These are phyloP conservation scores for Tachuris rubrigastra DNA, from an alignment of 2,113 vertebrate species.

Conservation along the genomic window DNA sequence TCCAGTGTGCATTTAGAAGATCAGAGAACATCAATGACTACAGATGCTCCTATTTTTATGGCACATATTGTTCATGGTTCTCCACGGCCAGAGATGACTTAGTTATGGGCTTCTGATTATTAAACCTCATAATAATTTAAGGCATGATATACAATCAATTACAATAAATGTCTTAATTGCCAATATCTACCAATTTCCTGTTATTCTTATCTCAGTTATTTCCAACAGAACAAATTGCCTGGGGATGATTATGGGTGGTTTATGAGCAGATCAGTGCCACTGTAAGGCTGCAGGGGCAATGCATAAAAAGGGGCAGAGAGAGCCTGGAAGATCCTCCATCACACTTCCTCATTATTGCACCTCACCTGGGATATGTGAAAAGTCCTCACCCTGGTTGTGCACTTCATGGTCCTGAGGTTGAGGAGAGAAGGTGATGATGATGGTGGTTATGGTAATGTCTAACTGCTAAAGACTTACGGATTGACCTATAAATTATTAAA, in stretches of 20 bases:
- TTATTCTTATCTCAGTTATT: constrained; percentile 43
- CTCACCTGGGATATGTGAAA: neutral
- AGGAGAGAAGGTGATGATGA: neutral
- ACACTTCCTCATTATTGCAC: neutral
- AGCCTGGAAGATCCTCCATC: neutral
- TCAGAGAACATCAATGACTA: constrained; percentile 36
- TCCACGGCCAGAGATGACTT: constrained; percentile 40
- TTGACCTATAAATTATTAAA: neutral
- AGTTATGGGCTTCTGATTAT: constrained; percentile 51
- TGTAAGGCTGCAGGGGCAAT: neutral
- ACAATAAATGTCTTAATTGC: constrained; percentile 53
- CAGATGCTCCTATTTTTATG: constrained; percentile 45
- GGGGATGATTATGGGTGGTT: neutral
- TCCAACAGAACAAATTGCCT: constrained; percentile 11
- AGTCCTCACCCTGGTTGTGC: neutral
- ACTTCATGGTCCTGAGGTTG: neutral
- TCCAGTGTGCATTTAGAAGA: constrained; percentile 54
- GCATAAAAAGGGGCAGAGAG: neutral
- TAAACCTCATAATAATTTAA: constrained; percentile 48
- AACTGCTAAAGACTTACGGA: neutral
- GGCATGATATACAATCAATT: constrained; percentile 53
- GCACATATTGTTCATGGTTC: neutral
- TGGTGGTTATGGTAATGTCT: neutral
- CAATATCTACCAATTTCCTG: constrained; percentile 69
- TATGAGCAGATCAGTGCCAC: neutral